Percentiles rank a stretch among this genome's conserved stretches.
phyloP scores from a whole-genome alignment of 2,113 vertebrate genomes.

The Leucosticte australis region DNA sequence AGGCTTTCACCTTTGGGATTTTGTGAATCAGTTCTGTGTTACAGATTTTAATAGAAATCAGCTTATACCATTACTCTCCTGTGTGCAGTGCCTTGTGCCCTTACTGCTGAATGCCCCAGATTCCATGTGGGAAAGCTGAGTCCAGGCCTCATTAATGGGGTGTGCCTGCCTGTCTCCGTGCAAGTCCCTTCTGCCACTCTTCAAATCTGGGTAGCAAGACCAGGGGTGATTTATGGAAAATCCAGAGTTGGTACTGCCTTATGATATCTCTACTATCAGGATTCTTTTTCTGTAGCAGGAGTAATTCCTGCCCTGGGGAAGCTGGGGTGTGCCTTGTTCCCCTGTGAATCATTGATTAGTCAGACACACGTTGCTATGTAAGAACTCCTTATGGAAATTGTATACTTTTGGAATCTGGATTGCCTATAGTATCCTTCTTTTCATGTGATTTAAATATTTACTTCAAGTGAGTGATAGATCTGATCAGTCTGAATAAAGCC shows the following conservation, averaged over 20 bases:
- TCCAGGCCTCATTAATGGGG: background rate
- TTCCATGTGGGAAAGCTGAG: background rate
- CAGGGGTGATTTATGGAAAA: background rate
- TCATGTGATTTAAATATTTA: background rate
- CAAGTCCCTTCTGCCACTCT: background rate
- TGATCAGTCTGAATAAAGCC: background rate
- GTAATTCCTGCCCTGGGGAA: background rate
- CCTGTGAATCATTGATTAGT: constrained; percentile 44
- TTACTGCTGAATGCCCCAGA: background rate
- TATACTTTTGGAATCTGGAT: background rate
- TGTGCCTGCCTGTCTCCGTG: background rate
- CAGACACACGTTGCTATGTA: background rate
- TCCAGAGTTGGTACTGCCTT: background rate
- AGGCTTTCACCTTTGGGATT: background rate
- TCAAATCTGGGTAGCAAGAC: background rate
- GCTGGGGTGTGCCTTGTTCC: background rate
- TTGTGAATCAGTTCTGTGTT: background rate
- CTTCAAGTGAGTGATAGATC: background rate
- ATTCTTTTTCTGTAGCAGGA: background rate
- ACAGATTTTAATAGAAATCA: background rate
- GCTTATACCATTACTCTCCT: background rate
- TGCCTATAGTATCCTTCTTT: background rate
- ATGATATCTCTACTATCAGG: background rate
- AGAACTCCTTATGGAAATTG: background rate
- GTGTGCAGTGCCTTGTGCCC: background rate